These are phyloP conservation scores for Syncerus caffer DNA, from an alignment of 2,797 vertebrate species.

Conservation along the genomic window DNA sequence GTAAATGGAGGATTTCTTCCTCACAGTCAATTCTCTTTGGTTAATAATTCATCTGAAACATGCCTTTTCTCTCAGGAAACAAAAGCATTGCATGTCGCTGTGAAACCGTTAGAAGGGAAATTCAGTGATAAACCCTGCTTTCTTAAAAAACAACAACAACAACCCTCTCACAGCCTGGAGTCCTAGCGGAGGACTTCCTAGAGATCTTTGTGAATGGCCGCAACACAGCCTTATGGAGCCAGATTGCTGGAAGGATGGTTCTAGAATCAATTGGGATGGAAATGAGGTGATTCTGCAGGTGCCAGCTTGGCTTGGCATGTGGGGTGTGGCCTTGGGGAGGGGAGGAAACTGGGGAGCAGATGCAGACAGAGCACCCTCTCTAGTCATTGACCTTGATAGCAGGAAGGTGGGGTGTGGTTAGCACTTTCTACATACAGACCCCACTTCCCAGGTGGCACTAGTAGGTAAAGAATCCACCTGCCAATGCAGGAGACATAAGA, in stretches of 20 bases:
- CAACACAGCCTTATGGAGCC: background rate
- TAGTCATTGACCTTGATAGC: background rate
- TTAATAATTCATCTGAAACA: constrained; percentile 45
- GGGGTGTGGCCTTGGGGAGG: background rate
- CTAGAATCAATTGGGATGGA: background rate
- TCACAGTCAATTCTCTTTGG: background rate
- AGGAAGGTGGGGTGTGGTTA: background rate
- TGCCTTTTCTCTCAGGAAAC: constrained; percentile 19
- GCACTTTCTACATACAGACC: background rate
- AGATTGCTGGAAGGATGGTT: background rate
- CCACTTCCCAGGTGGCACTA: background rate
- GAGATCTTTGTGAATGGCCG: background rate
- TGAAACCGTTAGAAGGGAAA: background rate
- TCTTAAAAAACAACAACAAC: background rate
- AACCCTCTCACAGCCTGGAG: background rate
- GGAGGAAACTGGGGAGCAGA: background rate
- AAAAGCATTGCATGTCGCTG: background rate
- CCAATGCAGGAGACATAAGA: background rate
- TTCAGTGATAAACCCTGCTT: background rate
- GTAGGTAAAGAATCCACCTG: background rate
- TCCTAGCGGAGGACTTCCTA: background rate
- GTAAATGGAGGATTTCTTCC: background rate
- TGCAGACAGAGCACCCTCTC: background rate
- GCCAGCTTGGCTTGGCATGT: background rate
- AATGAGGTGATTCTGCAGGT: background rate